These are phyloP conservation scores for Morone saxatilis DNA, from an alignment of 2,113 vertebrate species.

Conservation along the genomic window DNA sequence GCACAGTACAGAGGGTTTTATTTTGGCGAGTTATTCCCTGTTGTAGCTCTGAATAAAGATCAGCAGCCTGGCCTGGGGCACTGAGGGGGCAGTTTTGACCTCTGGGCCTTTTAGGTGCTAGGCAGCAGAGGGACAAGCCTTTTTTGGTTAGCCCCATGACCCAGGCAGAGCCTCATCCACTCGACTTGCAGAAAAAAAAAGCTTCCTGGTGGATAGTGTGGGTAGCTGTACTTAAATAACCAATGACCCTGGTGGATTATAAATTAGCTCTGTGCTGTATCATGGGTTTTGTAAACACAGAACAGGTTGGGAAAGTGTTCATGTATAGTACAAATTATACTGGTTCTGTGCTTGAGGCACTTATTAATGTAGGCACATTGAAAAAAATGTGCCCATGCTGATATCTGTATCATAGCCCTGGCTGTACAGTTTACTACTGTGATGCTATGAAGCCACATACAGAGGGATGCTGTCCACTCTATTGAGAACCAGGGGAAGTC, in stretches of 20 bases:
- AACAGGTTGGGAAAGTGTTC: conserved; percentile 31
- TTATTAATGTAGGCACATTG: conserved; percentile 3
- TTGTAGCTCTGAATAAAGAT: conserved; percentile 75
- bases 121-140: conserved; percentile 16
- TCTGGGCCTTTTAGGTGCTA: conserved; percentile 45
- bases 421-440: conserved; percentile 34
- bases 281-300: conserved; percentile 51
- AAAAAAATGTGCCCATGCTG: conserved; percentile 5
- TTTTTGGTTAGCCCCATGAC: conserved; percentile 20
- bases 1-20: conserved; percentile 52
- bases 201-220: conserved; percentile 32
- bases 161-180: conserved; percentile 25
- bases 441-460: conserved; percentile 58
- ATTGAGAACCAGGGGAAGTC: conserved; percentile 12
- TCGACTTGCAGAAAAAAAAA: conserved; percentile 48
- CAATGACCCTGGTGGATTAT: conserved; percentile 57
- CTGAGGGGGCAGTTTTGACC: conserved; percentile 61
- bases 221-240: conserved; percentile 61
- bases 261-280: conserved; percentile 67
- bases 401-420: neutral
- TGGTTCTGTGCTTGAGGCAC: neutral
- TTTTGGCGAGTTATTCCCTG: conserved; percentile 69
- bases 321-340: conserved; percentile 36
- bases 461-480: conserved; percentile 8
- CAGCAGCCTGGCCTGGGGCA: conserved; percentile 19